Evolutionary conservation across 2,797 vertebrate species (phyloP).

Genomic region (Rhinogobio ventralis): DNA sequence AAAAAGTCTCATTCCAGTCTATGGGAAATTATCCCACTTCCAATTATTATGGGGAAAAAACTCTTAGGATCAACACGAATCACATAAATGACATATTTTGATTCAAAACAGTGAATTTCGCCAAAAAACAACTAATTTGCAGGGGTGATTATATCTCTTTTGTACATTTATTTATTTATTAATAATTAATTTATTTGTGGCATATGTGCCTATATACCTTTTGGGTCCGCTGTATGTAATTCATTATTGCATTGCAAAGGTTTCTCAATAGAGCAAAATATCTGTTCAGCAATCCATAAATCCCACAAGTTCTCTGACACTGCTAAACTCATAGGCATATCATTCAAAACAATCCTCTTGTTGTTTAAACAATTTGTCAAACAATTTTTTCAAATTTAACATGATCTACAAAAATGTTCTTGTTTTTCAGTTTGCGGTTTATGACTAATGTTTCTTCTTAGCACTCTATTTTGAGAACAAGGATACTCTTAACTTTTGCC

Average conservation of each 20-base stretch:
- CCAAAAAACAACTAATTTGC: too few species aligned
- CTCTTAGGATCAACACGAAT: too few species aligned
- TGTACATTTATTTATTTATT: not conserved
- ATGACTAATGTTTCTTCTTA: constrained; percentile 25
- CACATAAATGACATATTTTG: too few species aligned
- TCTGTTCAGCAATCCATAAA: not conserved
- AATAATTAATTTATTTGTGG: not conserved
- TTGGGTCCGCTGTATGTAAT: not conserved
- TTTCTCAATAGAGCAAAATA: not conserved
- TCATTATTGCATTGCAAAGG: not conserved
- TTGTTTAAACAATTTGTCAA: constrained; percentile 29
- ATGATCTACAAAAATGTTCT: not conserved
- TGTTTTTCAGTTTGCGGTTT: constrained; percentile 21
- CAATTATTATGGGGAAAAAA: too few species aligned
- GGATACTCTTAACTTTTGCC: constrained; percentile 25
- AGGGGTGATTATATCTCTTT: not conserved
- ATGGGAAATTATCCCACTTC: too few species aligned
- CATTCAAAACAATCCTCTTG: not conserved
- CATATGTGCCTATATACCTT: not conserved
- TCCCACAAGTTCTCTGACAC: not conserved
- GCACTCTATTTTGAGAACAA: constrained; percentile 24
- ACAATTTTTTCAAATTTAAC: constrained; percentile 16
- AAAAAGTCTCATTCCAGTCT: too few species aligned
- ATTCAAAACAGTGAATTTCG: too few species aligned
- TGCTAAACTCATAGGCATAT: not conserved